These are phyloP conservation scores for Numenius phaeopus DNA, from an alignment of 2,797 vertebrate genomes.

Conservation along the genomic window DNA sequence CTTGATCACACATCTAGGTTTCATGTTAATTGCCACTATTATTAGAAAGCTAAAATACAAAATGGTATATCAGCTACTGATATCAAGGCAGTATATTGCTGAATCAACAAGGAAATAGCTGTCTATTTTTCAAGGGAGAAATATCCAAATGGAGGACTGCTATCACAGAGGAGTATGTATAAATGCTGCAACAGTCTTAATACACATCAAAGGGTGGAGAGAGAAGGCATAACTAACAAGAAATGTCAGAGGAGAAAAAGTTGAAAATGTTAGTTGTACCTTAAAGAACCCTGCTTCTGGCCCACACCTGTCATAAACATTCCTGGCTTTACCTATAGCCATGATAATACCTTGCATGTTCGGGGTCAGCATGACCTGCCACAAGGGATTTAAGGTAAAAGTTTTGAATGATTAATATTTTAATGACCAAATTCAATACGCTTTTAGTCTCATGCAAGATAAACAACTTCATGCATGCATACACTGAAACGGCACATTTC, in stretches of 20 bases:
- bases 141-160: background rate
- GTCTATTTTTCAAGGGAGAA: background rate
- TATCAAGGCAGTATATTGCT: background rate
- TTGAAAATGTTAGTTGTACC: conserved; percentile 86
- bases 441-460: conserved; percentile 75
- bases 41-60: background rate
- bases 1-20: background rate
- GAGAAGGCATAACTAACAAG: conserved; percentile 27
- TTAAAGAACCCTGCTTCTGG: conserved; percentile 99
- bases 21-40: background rate
- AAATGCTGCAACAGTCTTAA: background rate
- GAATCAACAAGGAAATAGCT: background rate
- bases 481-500: conserved; percentile 36
- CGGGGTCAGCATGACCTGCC: conserved; percentile 99
- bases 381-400: conserved; percentile 82
- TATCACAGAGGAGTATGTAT: background rate
- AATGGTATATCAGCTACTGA: background rate
- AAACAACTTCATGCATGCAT: conserved; percentile 67
- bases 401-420: conserved; percentile 76
- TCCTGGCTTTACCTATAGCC: conserved; percentile 98
- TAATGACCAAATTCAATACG: conserved; percentile 59
- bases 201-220: background rate
- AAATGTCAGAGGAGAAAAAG: conserved; percentile 47
- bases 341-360: conserved; percentile 99
- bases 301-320: conserved; percentile 96